phyloP scores from a whole-genome alignment of 2,888 invertebrate species.

The Cosmopolites sordidus region DNA sequence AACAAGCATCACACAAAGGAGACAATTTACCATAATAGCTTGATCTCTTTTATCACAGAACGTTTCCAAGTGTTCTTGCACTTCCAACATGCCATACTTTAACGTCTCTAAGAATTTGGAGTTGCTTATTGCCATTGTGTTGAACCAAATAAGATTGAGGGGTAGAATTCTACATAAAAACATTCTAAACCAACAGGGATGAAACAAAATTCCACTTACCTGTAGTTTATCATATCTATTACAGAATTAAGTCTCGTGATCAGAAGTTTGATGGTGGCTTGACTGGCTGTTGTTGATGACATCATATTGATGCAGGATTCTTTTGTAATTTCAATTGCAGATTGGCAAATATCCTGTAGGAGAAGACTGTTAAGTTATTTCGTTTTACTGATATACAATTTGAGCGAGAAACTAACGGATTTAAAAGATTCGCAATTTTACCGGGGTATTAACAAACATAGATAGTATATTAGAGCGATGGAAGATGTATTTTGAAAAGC shows the following conservation, averaged over 20 bases:
- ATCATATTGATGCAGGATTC: slow-evolving; percentile 69
- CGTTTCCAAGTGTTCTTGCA: slow-evolving; percentile 93
- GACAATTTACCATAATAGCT: slow-evolving; percentile 64
- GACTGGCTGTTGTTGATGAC: slow-evolving; percentile 43
- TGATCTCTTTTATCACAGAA: slow-evolving; percentile 90
- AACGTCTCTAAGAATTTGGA: slow-evolving; percentile 75
- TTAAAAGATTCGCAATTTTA: too few species aligned
- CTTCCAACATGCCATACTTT: slow-evolving; percentile 83
- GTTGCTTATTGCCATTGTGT: slow-evolving; percentile 67
- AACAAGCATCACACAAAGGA: not conserved
- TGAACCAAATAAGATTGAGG: slow-evolving; percentile 86
- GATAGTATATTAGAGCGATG: too few species aligned
- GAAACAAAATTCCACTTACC: slow-evolving; percentile 1
- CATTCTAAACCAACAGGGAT: too few species aligned
- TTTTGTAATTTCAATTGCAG: slow-evolving; percentile 69
- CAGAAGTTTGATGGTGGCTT: slow-evolving; percentile 51
- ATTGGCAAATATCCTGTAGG: slow-evolving; percentile 78
- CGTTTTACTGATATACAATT: too few species aligned
- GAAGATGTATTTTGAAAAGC: too few species aligned
- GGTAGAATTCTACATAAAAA: slow-evolving; percentile 53
- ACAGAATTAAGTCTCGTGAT: slow-evolving; percentile 56
- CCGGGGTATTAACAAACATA: too few species aligned
- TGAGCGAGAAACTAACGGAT: too few species aligned
- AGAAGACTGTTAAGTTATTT: too few species aligned
- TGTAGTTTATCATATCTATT: slow-evolving; percentile 58